A percentile compares a stretch with the other conserved stretches of the same genome.
Evolutionary conservation across 2,113 vertebrate genomes (phyloP).

Genomic region (Colius striatus): DNA sequence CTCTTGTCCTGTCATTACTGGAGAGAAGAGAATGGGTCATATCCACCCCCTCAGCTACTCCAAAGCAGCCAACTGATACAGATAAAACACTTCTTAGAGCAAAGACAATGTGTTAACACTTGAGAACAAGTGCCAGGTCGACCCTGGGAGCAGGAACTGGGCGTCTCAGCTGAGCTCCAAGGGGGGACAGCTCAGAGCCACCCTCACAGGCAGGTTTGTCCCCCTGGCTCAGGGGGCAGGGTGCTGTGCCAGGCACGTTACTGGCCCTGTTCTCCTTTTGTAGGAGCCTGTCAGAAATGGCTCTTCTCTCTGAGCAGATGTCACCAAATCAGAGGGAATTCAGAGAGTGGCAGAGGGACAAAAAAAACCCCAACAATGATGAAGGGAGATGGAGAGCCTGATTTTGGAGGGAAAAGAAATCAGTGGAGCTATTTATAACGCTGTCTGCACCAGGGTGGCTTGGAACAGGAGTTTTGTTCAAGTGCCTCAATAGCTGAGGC

Average conservation of each 20-base stretch:
- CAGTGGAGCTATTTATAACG: slow-evolving; percentile 24
- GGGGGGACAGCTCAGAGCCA: background rate
- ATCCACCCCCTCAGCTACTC: rapidly evolving
- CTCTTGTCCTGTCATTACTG: too few species aligned
- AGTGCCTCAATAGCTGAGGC: background rate
- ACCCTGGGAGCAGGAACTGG: background rate
- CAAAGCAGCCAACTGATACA: background rate
- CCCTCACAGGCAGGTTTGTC: background rate
- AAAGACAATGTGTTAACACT: background rate
- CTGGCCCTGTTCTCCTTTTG: slow-evolving; percentile 35
- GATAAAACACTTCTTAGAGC: background rate
- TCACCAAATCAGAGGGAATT: slow-evolving; percentile 62
- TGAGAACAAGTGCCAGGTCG: background rate
- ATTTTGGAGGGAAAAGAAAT: slow-evolving; percentile 61
- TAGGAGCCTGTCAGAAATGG: slow-evolving; percentile 38
- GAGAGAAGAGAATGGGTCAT: background rate
- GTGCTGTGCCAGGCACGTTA: background rate
- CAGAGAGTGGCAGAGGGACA: slow-evolving; percentile 12
- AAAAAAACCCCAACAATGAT: background rate
- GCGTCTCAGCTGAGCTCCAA: rapidly evolving
- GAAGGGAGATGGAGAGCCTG: slow-evolving; percentile 58
- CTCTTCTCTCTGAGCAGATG: slow-evolving; percentile 44
- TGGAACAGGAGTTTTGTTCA: background rate
- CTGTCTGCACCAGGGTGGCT: slow-evolving; percentile 11
- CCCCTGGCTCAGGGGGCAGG: background rate